Conservation (phyloP, 2,888 invertebrate genomes). For the Lasioglossum marginatum region DNA sequence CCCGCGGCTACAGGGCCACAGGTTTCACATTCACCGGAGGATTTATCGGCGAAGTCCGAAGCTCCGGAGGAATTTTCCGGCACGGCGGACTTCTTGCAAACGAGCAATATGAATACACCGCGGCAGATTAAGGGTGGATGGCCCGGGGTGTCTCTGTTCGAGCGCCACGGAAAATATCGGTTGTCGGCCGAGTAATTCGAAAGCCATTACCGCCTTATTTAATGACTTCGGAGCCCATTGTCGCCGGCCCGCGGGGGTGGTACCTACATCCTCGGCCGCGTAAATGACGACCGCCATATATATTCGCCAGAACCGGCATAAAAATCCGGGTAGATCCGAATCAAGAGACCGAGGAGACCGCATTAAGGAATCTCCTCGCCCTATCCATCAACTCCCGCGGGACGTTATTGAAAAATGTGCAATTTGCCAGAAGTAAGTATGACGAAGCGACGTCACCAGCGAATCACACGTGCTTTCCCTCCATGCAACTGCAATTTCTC, state of each 20-base stretch:
- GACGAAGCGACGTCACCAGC: conserved; percentile 36
- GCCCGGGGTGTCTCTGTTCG: conserved; percentile 10
- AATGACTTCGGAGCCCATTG: conserved; percentile 36
- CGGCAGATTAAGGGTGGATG: conserved; percentile 12
- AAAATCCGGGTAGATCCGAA: conserved; percentile 14
- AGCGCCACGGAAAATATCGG: conserved; percentile 19
- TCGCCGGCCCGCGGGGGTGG: conserved; percentile 12
- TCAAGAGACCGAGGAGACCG: conserved; percentile 24
- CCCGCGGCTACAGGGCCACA: not conserved
- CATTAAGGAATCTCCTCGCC: conserved; percentile 24
- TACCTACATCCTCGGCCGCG: conserved; percentile 1
- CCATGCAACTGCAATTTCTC: conserved; percentile 38
- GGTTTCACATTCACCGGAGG: conserved; percentile 8
- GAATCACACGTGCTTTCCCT: not conserved
- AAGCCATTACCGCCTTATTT: conserved; percentile 39
- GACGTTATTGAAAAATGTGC: conserved; percentile 46
- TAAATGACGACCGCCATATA: not conserved
- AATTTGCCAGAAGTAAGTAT: conserved; percentile 30
- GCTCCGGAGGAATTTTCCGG: not conserved
- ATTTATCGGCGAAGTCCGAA: conserved; percentile 1
- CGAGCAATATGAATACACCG: conserved; percentile 12
- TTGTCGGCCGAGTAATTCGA: conserved; percentile 30
- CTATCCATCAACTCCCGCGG: conserved; percentile 42
- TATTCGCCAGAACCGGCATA: not conserved
- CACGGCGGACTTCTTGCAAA: not conserved